Base-by-base conservation (phyloP, 2,797 vertebrate genomes). In the Pipistrellus nathusii region DNA sequence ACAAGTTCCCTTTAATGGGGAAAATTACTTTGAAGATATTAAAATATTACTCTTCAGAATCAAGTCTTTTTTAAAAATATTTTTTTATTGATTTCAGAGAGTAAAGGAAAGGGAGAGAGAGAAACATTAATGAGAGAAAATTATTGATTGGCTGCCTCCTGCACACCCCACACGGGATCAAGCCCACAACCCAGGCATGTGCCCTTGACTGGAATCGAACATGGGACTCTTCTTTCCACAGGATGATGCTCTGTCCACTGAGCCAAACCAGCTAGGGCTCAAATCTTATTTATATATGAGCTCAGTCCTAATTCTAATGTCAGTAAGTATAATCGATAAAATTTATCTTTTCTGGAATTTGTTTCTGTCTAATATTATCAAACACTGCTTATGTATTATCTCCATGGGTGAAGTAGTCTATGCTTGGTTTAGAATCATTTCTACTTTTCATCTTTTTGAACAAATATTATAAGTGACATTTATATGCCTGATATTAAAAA, bases 381-480 rank as follows among this genome's bases (percentile, higher is more conserved):
- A n/a, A 76, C 11, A 82, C 46, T 92, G 10, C 30, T 80, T 87
- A 38, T 41, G 25, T 71, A 53, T 95, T 92, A 23, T 46, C 15
- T 10, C 20, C 4, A 3, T 75, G 30, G 30, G 9, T 87, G 38
- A 78, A 73, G 23, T 71, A 85, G 55, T 41, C 46, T 93, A 6
- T 94, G 20, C 51, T 62, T 90, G 32, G 15, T 69, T 92, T 93
- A 82, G 75, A 85, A 76, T 92, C 53, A 77, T 6, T 32, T 82
- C 21, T 80, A 35, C 30, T 93, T 94, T 94, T 94, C 23, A 66
- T 93, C 13, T 78, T 83, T 72, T 94, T 77, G 23, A 46, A 32
- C 41, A 83, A 10, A 66, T 83, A n/a, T 66, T 46, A 11, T 25
- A 66, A 48, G 59, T 1, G 5, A 66, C 14, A 68, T 88, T 84